phyloP scores from a whole-genome alignment of 2,113 vertebrate genomes.

The Tachysurus vachellii region DNA sequence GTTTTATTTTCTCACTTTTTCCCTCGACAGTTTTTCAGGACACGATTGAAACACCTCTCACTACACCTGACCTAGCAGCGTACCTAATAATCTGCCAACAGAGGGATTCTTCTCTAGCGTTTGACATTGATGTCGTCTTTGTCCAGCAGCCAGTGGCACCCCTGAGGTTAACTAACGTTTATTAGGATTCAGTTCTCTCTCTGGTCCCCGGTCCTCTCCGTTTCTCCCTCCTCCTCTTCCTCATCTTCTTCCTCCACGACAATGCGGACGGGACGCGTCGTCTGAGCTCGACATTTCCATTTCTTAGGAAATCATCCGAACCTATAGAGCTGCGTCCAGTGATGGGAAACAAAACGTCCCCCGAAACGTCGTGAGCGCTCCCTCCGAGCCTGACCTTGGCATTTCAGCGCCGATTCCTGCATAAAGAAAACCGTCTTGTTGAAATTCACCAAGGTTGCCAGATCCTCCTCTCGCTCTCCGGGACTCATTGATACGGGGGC shows the following conservation, averaged over 20 bases:
- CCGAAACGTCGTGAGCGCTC: background rate
- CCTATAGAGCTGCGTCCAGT: background rate
- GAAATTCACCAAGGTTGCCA: slow-evolving; percentile 65
- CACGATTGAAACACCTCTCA: too few relatives aligned
- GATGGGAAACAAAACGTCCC: background rate
- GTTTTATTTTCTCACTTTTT: too few relatives aligned
- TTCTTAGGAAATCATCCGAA: background rate
- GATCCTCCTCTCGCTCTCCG: slow-evolving; percentile 1
- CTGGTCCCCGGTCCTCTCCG: background rate
- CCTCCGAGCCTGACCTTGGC: slow-evolving; percentile 63
- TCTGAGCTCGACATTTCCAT: slow-evolving; percentile 8
- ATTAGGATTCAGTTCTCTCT: background rate
- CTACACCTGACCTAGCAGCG: too few relatives aligned
- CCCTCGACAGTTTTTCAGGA: too few relatives aligned
- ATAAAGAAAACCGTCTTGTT: slow-evolving; percentile 55
- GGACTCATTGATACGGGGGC: slow-evolving; percentile 68
- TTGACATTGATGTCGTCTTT: background rate
- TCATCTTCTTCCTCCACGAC: background rate
- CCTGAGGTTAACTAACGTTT: background rate
- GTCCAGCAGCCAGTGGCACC: background rate
- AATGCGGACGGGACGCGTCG: background rate
- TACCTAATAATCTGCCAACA: background rate
- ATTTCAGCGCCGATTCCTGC: slow-evolving; percentile 40
- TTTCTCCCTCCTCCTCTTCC: background rate
- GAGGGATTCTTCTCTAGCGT: background rate